phyloP scores from a whole-genome alignment of 2,113 vertebrate genomes.

The Microcebus ravelobensis region DNA sequence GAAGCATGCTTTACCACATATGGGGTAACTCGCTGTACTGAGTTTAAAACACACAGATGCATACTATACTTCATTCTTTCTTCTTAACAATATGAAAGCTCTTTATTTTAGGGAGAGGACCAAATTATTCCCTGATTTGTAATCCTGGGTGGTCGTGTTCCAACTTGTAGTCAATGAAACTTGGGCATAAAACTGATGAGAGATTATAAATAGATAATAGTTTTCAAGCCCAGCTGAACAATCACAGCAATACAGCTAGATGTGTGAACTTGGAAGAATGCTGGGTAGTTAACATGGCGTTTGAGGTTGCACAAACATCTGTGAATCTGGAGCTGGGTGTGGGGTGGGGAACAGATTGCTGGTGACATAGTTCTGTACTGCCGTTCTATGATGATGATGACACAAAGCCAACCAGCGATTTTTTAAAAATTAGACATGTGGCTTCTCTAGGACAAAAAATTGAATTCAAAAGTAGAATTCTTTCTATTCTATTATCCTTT shows the following conservation, averaged over 20 bases:
- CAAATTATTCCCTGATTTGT: constrained; percentile 14
- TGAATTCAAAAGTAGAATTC: constrained; percentile 23
- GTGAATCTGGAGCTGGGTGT: not conserved
- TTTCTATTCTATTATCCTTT: not conserved
- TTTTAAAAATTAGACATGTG: not conserved
- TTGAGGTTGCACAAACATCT: not conserved
- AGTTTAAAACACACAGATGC: not conserved
- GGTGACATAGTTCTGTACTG: not conserved
- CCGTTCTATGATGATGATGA: not conserved
- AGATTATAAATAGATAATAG: constrained; percentile 7
- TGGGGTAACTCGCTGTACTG: not conserved
- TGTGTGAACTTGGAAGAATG: not conserved
- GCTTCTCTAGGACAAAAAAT: not conserved
- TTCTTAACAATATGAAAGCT: not conserved
- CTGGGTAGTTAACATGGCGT: not conserved
- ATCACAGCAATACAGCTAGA: not conserved
- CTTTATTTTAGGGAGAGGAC: not conserved
- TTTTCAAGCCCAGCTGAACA: constrained; percentile 24
- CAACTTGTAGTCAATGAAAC: constrained; percentile 39
- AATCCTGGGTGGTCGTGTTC: constrained; percentile 40
- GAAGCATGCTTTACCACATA: too few species aligned
- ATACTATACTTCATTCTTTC: not conserved
- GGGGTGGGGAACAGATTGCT: not conserved
- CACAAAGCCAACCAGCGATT: not conserved
- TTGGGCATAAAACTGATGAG: not conserved